Evolutionary conservation across 2,113 vertebrate genomes (phyloP).

Genomic region (Hemicordylus capensis): DNA sequence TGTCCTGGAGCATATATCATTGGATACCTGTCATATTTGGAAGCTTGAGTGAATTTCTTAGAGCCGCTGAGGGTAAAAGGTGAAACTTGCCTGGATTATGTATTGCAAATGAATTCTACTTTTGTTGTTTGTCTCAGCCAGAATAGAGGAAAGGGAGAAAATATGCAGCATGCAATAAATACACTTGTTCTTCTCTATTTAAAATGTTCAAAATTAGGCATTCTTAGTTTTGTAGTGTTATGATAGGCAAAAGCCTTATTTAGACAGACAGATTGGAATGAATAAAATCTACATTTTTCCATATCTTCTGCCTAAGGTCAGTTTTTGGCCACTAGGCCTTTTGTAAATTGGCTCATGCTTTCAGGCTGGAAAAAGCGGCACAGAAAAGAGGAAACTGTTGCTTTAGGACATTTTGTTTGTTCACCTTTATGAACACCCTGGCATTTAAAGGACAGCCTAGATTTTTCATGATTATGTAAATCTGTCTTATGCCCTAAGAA

Average conservation of each 20-base stretch:
- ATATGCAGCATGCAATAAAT: constrained; percentile 6
- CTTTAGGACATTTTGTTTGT: background rate
- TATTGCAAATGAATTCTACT: constrained; percentile 42
- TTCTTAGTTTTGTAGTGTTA: constrained; percentile 37
- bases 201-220: constrained; percentile 16
- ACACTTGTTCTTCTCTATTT: constrained; percentile 16
- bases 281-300: background rate
- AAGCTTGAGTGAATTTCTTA: constrained; percentile 28
- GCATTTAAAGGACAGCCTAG: background rate
- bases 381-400: background rate
- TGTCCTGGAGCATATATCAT: constrained; percentile 23
- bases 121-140: constrained; percentile 29
- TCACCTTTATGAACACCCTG: background rate
- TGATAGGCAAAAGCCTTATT: background rate
- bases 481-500: constrained; percentile 20
- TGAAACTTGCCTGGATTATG: constrained; percentile 40
- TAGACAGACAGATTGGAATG: background rate
- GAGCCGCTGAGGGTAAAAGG: constrained; percentile 37
- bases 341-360: background rate
- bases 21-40: constrained; percentile 38
- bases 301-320: background rate
- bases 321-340: background rate
- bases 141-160: constrained; percentile 45
- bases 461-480: background rate
- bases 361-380: background rate